phyloP scores from a whole-genome alignment of 2,113 vertebrate genomes.

The Nibea coibor region DNA sequence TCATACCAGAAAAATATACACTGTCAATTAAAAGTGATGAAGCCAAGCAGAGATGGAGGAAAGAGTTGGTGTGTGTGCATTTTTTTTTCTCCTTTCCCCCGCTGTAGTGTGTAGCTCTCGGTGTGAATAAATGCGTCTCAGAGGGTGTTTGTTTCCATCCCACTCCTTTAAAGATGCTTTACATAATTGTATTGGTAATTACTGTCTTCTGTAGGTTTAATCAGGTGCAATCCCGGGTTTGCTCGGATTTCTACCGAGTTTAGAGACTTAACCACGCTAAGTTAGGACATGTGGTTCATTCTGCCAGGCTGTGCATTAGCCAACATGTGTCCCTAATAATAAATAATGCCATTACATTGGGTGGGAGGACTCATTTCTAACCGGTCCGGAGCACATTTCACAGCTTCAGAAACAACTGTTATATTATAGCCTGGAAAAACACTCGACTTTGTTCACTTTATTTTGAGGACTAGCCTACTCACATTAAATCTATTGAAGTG shows the following conservation, averaged over 20 bases:
- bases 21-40: conserved; percentile 50
- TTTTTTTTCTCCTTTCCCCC: conserved; percentile 19
- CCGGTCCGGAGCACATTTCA: neutral
- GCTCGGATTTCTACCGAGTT: conserved; percentile 17
- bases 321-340: conserved; percentile 4
- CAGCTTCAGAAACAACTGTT: conserved; percentile 4
- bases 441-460: conserved; percentile 13
- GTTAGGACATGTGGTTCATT: conserved; percentile 21
- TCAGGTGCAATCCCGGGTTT: conserved; percentile 24
- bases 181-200: conserved; percentile 62
- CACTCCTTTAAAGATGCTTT: conserved; percentile 49
- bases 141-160: conserved; percentile 50
- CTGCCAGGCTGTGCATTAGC: conserved; percentile 8
- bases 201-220: conserved; percentile 49
- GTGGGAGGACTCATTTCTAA: neutral
- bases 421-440: neutral
- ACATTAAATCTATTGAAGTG: neutral
- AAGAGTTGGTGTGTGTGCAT: conserved; percentile 33
- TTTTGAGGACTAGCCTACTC: neutral
- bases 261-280: conserved; percentile 21
- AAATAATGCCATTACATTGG: conserved; percentile 9
- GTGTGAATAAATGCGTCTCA: conserved; percentile 49
- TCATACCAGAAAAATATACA: conserved; percentile 23
- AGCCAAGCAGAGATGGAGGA: conserved; percentile 24
- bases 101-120: conserved; percentile 17